Evolutionary conservation across 2,113 vertebrate genomes (phyloP), one percentile per base, ranked within the genome.

Genomic region (Corapipo altera): DNA sequence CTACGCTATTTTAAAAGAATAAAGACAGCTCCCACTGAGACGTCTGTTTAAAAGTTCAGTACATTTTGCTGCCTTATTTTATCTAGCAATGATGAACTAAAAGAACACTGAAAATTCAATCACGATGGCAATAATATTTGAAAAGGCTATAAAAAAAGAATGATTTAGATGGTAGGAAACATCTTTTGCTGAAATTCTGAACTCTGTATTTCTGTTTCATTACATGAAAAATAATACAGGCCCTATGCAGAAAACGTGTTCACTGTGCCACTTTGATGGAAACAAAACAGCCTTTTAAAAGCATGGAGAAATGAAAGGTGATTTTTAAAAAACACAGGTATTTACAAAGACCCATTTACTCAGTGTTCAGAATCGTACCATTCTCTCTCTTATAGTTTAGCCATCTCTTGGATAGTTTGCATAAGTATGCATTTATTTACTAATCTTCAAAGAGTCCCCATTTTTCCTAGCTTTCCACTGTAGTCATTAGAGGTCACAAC

Each of bases 401-500:
- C 95, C 88, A 88, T 96, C 92, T 92, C 95, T 95, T 30, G 57
- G 91, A 97, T 78, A 96, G 98, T 99, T 99, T 98, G 98, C 98
- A 99, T 99, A 99, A 99, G 98, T 98, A 98, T 99, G 98, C 99
- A 98, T 98, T 98, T 98, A 98, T 98, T 98, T 98, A 98, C 99
- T 98, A 99, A 99, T 99, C 99, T 99, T 99, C 99, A 99, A 98
- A 99, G 98, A 98, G 97, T 95, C 98, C 98, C 97, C 96, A 98
- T 98, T 98, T 98, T 98, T 98, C 97, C 98, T 98, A 98, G 98
- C 98, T 99, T 99, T 98, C 98, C 98, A 99, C 98, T 99, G 99
- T 99, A 99, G 98, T 99, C 99, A 99, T 99, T 99, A 99, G 98
- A 98, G 99, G 99, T 99, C 99, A 98, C 98, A 99, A 99, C 98